Percentiles rank a stretch among this genome's conserved stretches.
These are phyloP conservation scores for Trissolcus brochymenae DNA, from an alignment of 2,888 invertebrate genomes.

Conservation along the genomic window DNA sequence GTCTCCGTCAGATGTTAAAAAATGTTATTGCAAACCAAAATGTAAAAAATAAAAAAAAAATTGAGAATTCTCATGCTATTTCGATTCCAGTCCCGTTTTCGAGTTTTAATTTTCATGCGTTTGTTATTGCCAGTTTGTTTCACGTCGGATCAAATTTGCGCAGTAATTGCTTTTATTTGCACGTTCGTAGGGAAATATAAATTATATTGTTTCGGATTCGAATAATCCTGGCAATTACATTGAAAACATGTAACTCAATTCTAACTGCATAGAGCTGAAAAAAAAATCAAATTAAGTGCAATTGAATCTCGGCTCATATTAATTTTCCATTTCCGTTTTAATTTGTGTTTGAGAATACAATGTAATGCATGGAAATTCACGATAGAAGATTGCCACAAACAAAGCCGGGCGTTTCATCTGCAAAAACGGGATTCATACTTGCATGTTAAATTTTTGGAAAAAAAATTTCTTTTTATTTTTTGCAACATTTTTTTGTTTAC, in stretches of 20 bases:
- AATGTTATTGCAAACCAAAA: too few relatives aligned
- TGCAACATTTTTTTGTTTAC: too few relatives aligned
- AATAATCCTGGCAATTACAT: constrained; percentile 35
- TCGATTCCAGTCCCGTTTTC: constrained; percentile 1
- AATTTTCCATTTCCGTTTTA: constrained; percentile 35
- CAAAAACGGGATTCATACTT: neutral
- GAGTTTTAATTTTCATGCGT: constrained; percentile 15
- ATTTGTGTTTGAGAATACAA: constrained; percentile 18
- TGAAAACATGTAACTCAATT: constrained; percentile 44
- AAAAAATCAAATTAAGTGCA: constrained; percentile 44
- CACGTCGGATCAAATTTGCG: constrained; percentile 33
- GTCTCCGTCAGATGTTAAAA: too few relatives aligned
- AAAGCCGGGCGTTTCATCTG: neutral
- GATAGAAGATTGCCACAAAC: neutral
- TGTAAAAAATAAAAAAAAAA: too few relatives aligned
- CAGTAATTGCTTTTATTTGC: constrained; percentile 36
- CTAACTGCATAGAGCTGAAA: constrained; percentile 13
- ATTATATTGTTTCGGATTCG: constrained; percentile 37
- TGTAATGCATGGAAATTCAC: constrained; percentile 22
- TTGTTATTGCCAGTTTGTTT: constrained; percentile 21
- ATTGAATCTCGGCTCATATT: constrained; percentile 39
- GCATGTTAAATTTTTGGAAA: neutral
- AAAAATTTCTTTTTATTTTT: neutral
- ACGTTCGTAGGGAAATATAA: constrained; percentile 26
- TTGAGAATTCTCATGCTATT: too few relatives aligned